Conservation (phyloP, 1,140 invertebrate genomes). For the Euschistus heros region DNA sequence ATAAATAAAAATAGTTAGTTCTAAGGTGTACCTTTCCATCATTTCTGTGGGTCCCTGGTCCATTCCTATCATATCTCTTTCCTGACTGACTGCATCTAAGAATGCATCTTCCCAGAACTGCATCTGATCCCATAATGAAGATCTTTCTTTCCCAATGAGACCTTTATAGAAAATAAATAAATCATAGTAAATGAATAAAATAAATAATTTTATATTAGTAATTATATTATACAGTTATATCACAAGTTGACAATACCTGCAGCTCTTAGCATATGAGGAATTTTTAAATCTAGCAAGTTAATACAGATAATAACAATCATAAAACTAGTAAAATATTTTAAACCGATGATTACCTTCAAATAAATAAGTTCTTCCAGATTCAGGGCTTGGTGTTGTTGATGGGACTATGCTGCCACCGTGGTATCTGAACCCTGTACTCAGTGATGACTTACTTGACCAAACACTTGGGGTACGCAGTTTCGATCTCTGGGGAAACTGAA, state of each 20-base stretch:
- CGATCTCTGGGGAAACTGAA: conserved; percentile 38
- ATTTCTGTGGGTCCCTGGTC: conserved; percentile 97
- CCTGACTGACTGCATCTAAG: conserved; percentile 95
- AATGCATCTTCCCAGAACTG: conserved; percentile 99
- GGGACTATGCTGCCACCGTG: conserved; percentile 80
- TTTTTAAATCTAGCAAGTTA: too few relatives aligned
- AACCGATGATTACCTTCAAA: conserved; percentile 62
- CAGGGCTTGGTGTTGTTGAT: conserved; percentile 67
- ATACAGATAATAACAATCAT: too few relatives aligned
- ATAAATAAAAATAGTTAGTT: not conserved
- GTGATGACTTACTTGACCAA: conserved; percentile 85
- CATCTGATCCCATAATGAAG: conserved; percentile 96
- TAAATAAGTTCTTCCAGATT: conserved; percentile 76
- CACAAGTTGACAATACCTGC: too few relatives aligned
- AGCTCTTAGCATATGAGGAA: too few relatives aligned
- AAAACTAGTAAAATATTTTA: not conserved
- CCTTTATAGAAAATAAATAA: conserved; percentile 28
- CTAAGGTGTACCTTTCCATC: conserved; percentile 74
- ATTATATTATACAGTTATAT: too few relatives aligned
- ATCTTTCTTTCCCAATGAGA: conserved; percentile 57
- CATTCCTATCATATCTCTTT: conserved; percentile 98
- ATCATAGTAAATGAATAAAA: not conserved
- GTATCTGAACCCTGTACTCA: conserved; percentile 79
- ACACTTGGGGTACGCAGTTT: conserved; percentile 74
- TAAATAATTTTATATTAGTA: too few relatives aligned